Conservation (phyloP, 2,888 invertebrate species). For the Stenolophus ochropezus region DNA sequence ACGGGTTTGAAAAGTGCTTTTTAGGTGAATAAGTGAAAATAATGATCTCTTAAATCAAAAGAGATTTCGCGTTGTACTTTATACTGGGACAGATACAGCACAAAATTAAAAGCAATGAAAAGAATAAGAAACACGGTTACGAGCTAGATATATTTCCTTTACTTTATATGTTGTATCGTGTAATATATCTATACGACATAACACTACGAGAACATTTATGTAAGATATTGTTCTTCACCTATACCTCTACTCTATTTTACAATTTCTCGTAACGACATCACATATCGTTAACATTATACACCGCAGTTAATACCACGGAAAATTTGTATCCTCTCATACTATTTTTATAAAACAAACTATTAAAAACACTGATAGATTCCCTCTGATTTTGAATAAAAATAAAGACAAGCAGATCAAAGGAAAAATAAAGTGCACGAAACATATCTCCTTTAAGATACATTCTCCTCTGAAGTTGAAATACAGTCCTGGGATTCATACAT, state of each 20-base stretch:
- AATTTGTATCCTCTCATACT: background rate
- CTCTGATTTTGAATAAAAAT: background rate
- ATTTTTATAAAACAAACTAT: no score
- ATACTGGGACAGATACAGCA: background rate
- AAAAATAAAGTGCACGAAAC: background rate
- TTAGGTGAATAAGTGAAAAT: conserved; percentile 41
- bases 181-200: background rate
- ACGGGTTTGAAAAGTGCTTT: conserved; percentile 33
- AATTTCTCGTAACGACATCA: background rate
- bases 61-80: conserved; percentile 31
- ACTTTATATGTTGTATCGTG: background rate
- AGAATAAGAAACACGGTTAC: conserved; percentile 18
- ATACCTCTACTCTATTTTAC: background rate
- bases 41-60: conserved; percentile 41
- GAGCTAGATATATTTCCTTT: conserved; percentile 3
- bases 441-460: background rate
- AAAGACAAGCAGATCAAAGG: background rate
- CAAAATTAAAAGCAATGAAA: conserved; percentile 29
- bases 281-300: background rate
- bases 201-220: background rate
- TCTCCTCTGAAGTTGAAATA: background rate
- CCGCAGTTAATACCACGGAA: background rate
- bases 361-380: no score
- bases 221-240: background rate
- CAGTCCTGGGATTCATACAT: background rate